Conservation (phyloP, 2,113 vertebrate genomes). For the Cottus gobio region DNA sequence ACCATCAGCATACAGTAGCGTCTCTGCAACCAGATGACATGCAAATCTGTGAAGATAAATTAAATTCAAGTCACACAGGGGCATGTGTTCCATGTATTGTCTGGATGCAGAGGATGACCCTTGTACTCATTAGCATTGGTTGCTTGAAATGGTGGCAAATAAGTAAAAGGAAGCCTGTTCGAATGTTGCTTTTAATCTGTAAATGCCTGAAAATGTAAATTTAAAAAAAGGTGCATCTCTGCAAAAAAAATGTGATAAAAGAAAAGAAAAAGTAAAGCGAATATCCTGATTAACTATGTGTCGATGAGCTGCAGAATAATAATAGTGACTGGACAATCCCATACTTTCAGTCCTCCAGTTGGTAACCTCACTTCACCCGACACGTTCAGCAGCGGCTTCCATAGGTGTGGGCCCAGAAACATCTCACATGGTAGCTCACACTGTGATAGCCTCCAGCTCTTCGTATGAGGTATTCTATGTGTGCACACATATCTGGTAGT, state of each 20-base stretch:
- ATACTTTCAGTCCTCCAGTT: constrained; percentile 19
- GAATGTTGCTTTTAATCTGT: constrained; percentile 20
- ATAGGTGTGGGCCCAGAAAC: constrained; percentile 71
- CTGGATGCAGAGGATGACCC: constrained; percentile 40
- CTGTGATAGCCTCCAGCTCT: constrained; percentile 88
- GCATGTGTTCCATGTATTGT: constrained; percentile 48
- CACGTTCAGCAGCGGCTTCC: constrained; percentile 76
- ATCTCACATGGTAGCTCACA: constrained; percentile 84
- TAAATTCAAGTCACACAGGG: constrained; percentile 39
- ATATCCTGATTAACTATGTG: neutral
- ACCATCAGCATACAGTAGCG: constrained; percentile 8
- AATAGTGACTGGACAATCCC: constrained; percentile 18
- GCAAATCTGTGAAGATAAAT: constrained; percentile 47
- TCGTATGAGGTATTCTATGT: constrained; percentile 81
- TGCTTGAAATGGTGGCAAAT: constrained; percentile 34
- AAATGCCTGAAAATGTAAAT: constrained; percentile 24
- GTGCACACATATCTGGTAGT: constrained; percentile 43
- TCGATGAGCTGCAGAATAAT: constrained; percentile 10
- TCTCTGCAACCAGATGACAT: constrained; percentile 46
- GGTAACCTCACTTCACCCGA: constrained; percentile 68
- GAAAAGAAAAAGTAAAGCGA: neutral
- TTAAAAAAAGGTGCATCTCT: neutral
- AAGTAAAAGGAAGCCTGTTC: constrained; percentile 13
- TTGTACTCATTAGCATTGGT: constrained; percentile 43
- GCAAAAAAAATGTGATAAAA: neutral